Evolutionary conservation across 64 coral and sea anemone species (phyloP).

Genomic region (Montipora foliosa): DNA sequence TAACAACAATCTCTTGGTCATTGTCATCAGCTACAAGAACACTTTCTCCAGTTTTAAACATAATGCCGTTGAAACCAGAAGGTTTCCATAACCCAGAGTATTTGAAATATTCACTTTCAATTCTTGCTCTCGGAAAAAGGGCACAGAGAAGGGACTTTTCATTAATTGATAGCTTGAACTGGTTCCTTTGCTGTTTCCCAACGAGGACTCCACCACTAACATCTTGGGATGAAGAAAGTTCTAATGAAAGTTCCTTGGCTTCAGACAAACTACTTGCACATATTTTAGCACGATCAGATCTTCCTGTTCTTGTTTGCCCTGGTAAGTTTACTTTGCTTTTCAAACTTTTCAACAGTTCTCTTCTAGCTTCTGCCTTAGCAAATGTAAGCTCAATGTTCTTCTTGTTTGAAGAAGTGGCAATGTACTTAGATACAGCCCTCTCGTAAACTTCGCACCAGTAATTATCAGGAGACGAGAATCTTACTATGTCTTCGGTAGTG

Average conservation of each 20-base stretch:
- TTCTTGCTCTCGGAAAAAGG: neutral
- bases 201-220: neutral
- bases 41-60: neutral
- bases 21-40: neutral
- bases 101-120: neutral
- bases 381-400: no score
- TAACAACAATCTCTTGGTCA: neutral
- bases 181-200: neutral
- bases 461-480: no score
- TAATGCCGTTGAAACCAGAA: neutral
- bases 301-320: no score
- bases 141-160: neutral
- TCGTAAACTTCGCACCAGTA: neutral
- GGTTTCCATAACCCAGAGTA: neutral
- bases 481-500: no score
- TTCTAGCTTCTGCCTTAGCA: no score
- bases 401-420: neutral
- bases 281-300: neutral
- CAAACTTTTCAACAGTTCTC: no score
- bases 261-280: conserved; percentile 2
- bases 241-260: neutral
- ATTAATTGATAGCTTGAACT: conserved; percentile 1
- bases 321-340: no score
- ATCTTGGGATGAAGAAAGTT: neutral
- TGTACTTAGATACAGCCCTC: neutral